phyloP scores from a whole-genome alignment of 2,797 vertebrate species.

The Masticophis lateralis region DNA sequence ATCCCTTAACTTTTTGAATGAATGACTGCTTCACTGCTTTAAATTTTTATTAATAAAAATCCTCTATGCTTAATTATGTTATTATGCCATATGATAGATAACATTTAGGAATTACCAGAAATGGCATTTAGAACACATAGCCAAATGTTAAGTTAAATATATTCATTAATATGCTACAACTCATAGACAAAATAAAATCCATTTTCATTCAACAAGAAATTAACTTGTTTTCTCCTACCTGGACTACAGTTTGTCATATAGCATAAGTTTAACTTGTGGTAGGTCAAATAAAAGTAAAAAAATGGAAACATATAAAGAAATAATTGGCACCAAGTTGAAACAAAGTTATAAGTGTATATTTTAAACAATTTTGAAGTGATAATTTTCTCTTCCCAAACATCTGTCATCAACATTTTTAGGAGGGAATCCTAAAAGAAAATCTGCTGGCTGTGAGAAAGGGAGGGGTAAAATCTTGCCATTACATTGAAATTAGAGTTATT shows the following conservation, averaged over 20 bases:
- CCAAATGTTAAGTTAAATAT: conserved; percentile 58
- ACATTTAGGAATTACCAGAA: background rate
- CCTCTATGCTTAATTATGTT: conserved; percentile 20
- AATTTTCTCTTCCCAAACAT: conserved; percentile 68
- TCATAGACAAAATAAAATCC: conserved; percentile 35
- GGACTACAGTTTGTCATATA: conserved; percentile 48
- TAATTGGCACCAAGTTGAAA: conserved; percentile 68
- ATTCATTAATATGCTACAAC: conserved; percentile 51
- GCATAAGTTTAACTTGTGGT: conserved; percentile 57
- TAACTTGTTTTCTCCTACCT: conserved; percentile 53
- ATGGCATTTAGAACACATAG: conserved; percentile 49
- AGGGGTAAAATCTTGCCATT: conserved; percentile 64
- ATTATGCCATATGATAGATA: conserved; percentile 10
- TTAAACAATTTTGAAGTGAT: conserved; percentile 68
- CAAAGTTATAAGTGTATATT: conserved; percentile 62
- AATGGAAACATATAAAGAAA: conserved; percentile 63
- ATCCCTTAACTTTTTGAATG: conserved; percentile 45
- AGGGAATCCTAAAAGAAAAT: conserved; percentile 78
- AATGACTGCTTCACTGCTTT: conserved; percentile 38
- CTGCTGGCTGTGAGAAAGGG: conserved; percentile 91
- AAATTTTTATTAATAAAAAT: conserved; percentile 54
- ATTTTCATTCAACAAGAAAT: conserved; percentile 59
- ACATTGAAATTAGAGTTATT: conserved; percentile 71
- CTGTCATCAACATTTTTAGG: conserved; percentile 63
- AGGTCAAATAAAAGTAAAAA: conserved; percentile 61